Evolutionary conservation across 2,888 invertebrate species (phyloP), one percentile per base, ranked within the genome.

Genomic region (Scelioninae gen. 1): DNA sequence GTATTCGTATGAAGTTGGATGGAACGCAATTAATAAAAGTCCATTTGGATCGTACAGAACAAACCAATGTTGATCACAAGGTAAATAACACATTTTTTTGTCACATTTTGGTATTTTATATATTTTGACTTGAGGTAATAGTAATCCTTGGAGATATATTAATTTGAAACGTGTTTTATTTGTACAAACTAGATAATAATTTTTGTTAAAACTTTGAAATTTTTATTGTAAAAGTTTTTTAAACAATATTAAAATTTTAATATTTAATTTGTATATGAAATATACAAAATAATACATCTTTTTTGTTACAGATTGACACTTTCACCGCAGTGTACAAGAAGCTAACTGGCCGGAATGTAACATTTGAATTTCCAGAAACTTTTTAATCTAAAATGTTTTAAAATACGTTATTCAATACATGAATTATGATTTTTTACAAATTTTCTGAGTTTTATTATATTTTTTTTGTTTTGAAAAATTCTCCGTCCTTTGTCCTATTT

Each of bases 261-360:
- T 34, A 60, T 60, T n/a, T n/a, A n/a, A n/a, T 23, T 23, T 23
- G 23, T 23, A 23, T 23, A 4, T 2, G n/a, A 23, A 23, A 23
- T 2, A 23, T 23, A 23, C 2, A 23, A 23, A 23, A 23, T 23
- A 23, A 23, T 23, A 23, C 78, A 63, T 45, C 0, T 55, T 10
- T 16, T 45, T 16, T 32, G 31, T 75, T 40, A 11, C 94, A 98
- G 98, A 96, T 98, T 90, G 99, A 99, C 92, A 99, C 99, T 85
- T 99, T 99, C 94, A 96, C 97, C 90, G 96, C 98, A 85, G 98
- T 99, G 87, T 99, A 99, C 95, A 99, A 99, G 95, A 98, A 98
- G 94, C 94, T 99, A 90, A 99, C 99, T 89, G 99, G 99, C 89
- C 97, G 99, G 93, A 98, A 99, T 94, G 99, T 99, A 79, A 97